Evolutionary conservation across 2,113 vertebrate species (phyloP), one percentile per base, ranked within the genome.

Genomic region (Gymnogyps californianus): DNA sequence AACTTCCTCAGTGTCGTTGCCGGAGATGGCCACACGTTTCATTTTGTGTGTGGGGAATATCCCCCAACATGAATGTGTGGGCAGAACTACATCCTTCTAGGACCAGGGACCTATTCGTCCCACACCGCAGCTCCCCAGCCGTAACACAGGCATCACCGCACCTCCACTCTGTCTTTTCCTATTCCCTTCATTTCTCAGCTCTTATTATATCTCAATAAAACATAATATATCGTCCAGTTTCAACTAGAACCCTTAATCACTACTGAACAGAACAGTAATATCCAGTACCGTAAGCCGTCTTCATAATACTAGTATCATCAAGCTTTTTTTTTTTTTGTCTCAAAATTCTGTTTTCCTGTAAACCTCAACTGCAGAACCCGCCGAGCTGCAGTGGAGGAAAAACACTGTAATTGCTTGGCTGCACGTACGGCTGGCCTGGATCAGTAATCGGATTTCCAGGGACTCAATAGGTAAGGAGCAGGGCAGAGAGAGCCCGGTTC

Each of bases 391-490:
- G 74, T 5, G 16, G 49, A 93, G 75, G 82, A 83, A 91, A 93
- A 93, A 85, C 96, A 96, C 70, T 80, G 90, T 93, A 90, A 97
- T 96, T 97, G 96, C 95, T 93, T 90, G 90, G 90, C 90, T 94
- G 94, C 84, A 70, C 13, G 29, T 94, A 84, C 2, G 26, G 94
- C 93, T 96, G 95, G 93, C 95, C 96, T 77, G 92, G 90, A 91
- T 95, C 87, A 31, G 90, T 96, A 97, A 97, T 96, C 87, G 93
- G 96, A 96, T 97, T 96, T 95, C 25, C 46, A 87, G 78, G 87
- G 96, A 90, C 87, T 96, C 93, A 94, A 2, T 80, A 96, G 92
- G 96, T 97, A 83, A 95, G 87, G 95, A 96, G 79, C 71, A 90
- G 96, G 93, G 92, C 95, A 94, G 58, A 20, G 96, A 71, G 87